These are phyloP conservation scores for Diglossa cyanea DNA, from an alignment of 2,797 vertebrate genomes.

Conservation along the genomic window DNA sequence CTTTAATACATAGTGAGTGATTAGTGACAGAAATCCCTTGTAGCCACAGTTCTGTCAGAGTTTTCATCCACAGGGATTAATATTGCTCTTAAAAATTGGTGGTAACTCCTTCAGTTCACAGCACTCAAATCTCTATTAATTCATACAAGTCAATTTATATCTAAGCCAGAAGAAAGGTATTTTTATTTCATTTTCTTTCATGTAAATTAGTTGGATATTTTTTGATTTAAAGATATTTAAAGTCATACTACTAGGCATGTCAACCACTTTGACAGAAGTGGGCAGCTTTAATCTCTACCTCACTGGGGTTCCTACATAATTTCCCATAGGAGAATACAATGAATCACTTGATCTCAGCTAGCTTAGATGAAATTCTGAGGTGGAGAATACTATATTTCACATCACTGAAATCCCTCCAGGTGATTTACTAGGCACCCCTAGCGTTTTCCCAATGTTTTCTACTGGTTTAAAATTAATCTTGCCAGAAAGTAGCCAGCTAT, in stretches of 20 bases:
- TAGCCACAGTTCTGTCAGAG: not conserved
- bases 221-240: conserved; percentile 49
- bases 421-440: not conserved
- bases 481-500: not conserved
- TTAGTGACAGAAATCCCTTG: not conserved
- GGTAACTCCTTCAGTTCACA: conserved; percentile 20
- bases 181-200: conserved; percentile 51
- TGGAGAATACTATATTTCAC: not conserved
- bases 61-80: not conserved
- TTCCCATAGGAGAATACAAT: conserved; percentile 9
- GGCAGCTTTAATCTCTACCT: conserved; percentile 35
- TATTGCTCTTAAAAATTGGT: not conserved
- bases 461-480: not conserved
- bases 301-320: not conserved
- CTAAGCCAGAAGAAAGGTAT: not conserved
- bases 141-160: not conserved
- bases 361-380: not conserved
- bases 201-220: conserved; percentile 44
- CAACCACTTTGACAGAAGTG: not conserved
- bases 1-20: not conserved
- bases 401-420: not conserved
- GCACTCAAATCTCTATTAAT: conserved; percentile 36
- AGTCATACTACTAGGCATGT: not conserved
- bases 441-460: not conserved
- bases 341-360: not conserved